A percentile compares a stretch with the other conserved stretches of the same genome.
Conservation (phyloP, 2,113 vertebrate species). For the Forbesichthys papilliferus region DNA sequence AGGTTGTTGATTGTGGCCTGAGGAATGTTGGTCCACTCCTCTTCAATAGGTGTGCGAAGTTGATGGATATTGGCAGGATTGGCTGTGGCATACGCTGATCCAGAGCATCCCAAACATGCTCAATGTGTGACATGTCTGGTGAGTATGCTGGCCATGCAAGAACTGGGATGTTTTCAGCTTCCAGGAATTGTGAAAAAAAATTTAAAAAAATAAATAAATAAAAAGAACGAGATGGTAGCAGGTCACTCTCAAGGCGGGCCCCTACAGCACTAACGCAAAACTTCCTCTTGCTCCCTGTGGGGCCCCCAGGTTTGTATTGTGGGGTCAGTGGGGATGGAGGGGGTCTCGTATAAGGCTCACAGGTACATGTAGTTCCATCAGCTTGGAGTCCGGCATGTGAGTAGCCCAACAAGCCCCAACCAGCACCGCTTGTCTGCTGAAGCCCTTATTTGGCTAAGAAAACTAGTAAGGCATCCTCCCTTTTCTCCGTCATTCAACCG, state of each 20-base stretch:
- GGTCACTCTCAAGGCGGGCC: slow-evolving; percentile 84
- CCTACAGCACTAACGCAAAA: slow-evolving; percentile 88
- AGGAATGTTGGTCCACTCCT: too few relatives aligned
- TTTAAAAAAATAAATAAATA: too few relatives aligned
- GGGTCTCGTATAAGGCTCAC: slow-evolving; percentile 57
- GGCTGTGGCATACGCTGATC: too few relatives aligned
- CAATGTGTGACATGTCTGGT: too few relatives aligned
- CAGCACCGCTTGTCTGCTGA: slow-evolving; percentile 80
- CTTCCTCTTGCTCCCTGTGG: slow-evolving; percentile 80
- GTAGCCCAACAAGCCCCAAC: slow-evolving; percentile 85
- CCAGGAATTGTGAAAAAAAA: too few relatives aligned
- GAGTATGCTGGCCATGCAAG: too few relatives aligned
- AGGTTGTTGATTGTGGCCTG: too few relatives aligned
- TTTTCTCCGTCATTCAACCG: slow-evolving; percentile 14
- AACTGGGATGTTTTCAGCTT: too few relatives aligned
- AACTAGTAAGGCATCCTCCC: slow-evolving; percentile 55
- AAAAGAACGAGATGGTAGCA: slow-evolving; percentile 46
- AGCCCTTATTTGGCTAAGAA: slow-evolving; percentile 80
- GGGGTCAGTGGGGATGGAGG: slow-evolving; percentile 38
- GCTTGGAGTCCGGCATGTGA: slow-evolving; percentile 81
- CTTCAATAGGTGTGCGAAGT: too few relatives aligned
- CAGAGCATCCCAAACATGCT: too few relatives aligned
- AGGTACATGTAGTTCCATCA: slow-evolving; percentile 70
- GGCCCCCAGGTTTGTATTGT: slow-evolving; percentile 69
- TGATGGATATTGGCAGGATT: too few relatives aligned